A percentile compares a stretch with the other conserved stretches of the same genome.
phyloP scores from a whole-genome alignment of 2,888 invertebrate species.

The Pinctada fucata region DNA sequence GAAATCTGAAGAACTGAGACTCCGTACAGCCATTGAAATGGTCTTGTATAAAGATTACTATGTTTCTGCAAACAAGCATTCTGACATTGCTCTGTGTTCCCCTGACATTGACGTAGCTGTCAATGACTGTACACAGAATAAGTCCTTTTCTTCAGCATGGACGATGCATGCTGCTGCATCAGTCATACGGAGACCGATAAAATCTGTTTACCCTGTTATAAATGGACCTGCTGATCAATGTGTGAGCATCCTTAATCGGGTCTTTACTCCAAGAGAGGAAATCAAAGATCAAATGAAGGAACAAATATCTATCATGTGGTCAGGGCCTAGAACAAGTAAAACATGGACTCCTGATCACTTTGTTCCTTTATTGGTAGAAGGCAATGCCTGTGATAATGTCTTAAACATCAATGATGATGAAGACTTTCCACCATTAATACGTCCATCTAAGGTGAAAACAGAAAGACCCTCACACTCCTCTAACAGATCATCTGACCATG shows the following conservation, averaged over 20 bases:
- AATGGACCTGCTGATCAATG: no score
- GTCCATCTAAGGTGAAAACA: no score
- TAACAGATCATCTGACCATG: no score
- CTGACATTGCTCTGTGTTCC: not conserved
- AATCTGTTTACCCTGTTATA: conserved; percentile 6
- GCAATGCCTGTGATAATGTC: no score
- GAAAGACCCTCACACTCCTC: no score
- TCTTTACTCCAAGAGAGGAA: not conserved
- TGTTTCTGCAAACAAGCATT: not conserved
- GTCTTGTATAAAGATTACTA: conserved; percentile 1
- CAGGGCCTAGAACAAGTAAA: not conserved
- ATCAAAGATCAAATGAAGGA: not conserved
- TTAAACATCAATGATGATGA: no score
- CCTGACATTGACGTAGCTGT: not conserved
- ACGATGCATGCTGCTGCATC: conserved; percentile 13
- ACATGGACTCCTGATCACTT: conserved; percentile 1
- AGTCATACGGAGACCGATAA: conserved; percentile 8
- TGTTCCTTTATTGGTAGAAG: conserved; percentile 8
- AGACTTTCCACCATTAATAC: no score
- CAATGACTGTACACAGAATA: not conserved
- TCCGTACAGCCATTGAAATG: conserved; percentile 7
- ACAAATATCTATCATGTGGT: conserved; percentile 8
- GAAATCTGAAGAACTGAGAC: not conserved
- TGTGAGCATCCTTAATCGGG: not conserved
- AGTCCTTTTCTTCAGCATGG: conserved; percentile 1